Base-by-base conservation (phyloP, 92 coral and sea anemone species). In the Meandrina meandrites region DNA sequence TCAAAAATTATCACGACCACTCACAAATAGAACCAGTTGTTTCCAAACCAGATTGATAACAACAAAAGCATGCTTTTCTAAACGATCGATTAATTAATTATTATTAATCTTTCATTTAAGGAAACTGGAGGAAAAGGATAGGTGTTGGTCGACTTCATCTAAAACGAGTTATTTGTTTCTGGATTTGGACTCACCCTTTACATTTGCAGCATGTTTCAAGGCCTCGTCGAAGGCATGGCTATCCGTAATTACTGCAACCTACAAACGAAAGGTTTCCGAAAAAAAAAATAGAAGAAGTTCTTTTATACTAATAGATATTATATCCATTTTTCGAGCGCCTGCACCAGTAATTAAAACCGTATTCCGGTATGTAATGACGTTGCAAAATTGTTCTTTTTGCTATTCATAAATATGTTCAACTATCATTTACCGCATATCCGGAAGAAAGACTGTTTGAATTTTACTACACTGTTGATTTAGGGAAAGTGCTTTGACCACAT, bases 181-280 rank as follows among this genome's bases (percentile, higher is more conserved):
- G 14, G 19, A 73, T 66, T 22, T n/a, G 27, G 71, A 78, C 67
- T 16, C 64, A 80, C 84, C 84, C 24, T 80, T 80, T 8, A 80
- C 75, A 28, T 80, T 60, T 62, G 84, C 84, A 40, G 84, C 74
- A 13, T 64, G 75, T 16, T 80, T 80, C 75, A 80, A 27, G 17
- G 75, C 84, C n/a, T 80, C 73, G 12, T 80, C 84, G 56, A 37
- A 64, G 13, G 75, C 84, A 45, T 37, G 37, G 14, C 75, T 36
- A 34, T 80, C 84, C 15, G 73, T 40, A 8, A 80, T 35, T 13
- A 80, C 84, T n/a, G 84, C 84, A 80, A 64, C 84, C 84, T 80
- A 53, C 16, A 40, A 62, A 24, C n/a, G 18, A 79, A 57, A 10
- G n/a, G 31, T 21, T 36, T 32, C 5, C 24, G 17, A 8, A 17